Base-by-base conservation (phyloP, 2,888 invertebrate species). In the Lasiommata megera region DNA sequence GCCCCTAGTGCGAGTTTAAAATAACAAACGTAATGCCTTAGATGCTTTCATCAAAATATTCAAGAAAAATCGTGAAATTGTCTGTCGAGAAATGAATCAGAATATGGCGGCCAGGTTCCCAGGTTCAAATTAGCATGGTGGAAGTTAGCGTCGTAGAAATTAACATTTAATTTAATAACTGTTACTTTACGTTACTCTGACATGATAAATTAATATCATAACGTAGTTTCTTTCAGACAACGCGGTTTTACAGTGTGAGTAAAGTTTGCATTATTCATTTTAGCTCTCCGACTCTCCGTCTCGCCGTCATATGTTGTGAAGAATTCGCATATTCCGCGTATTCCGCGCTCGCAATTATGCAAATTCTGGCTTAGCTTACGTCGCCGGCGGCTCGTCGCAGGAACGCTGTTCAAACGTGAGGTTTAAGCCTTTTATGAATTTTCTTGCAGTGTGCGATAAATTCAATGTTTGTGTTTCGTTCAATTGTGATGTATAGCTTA, bases 271-370 rank as follows among this genome's bases (percentile, higher is more conserved):
- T 51, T 28, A 51, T 51, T 37, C 51, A 51, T 51, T 34, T 48
- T 6, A 34, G 1, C 41, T 40, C 34, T 18, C 36, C 12, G 47
- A 34, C 38, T 14, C 51, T 51, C 28, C 23, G 46, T 46, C 46
- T 16, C 29, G 14, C 28, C 51, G 51, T 51, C 40, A 40, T 51
- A 29, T 51, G 38, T 29, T 38, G 51, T 16, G 51, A 51, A 51
- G 38, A 29, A 38, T 40, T 51, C 51, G 38, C 38, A 51, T 51
- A 46, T 41, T 41, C 41, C 36, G 47, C 47, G 17, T 48, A 34
- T 51, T 29, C 37, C 51, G 40, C 51, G 23, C 7, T 16, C 38
- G 23, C 51, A 51, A 51, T 51, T 51, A 51, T 51, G 51, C 51
- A 51, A 28, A 51, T 51, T n/a, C 29, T 23, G 12, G 23, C 48